A percentile compares a stretch with the other conserved stretches of the same genome.
Evolutionary conservation across 2,888 invertebrate genomes (phyloP).

Genomic region (Protodeltote pygarga): DNA sequence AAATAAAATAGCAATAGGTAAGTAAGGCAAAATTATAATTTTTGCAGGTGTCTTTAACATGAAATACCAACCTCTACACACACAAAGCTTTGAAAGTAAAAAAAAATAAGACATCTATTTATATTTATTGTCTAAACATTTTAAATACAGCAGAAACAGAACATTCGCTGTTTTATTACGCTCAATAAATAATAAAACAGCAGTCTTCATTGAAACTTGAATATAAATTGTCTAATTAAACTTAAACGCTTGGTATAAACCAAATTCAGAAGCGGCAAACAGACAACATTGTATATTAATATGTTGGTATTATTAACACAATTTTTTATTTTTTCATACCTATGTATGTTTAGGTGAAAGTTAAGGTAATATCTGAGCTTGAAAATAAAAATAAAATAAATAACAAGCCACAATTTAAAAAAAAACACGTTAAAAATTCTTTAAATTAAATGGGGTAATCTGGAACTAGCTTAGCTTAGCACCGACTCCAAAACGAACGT

Average conservation of each 20-base stretch:
- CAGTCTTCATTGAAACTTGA: constrained; percentile 80
- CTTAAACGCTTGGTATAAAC: constrained; percentile 75
- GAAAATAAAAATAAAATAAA: too few species aligned
- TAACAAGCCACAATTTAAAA: too few species aligned
- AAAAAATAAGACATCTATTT: constrained; percentile 12
- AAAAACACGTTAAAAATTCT: too few species aligned
- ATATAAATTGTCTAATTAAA: constrained; percentile 83
- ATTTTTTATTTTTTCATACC: too few species aligned
- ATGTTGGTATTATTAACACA: constrained; percentile 25
- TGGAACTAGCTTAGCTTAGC: too few species aligned
- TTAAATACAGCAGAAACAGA: constrained; percentile 51
- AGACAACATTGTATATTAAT: constrained; percentile 49
- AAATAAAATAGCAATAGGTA: too few species aligned
- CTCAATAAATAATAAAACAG: constrained; percentile 77
- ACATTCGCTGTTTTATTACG: constrained; percentile 63
- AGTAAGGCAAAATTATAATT: too few species aligned
- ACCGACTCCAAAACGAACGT: too few species aligned
- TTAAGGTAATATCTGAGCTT: too few species aligned
- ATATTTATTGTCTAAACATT: constrained; percentile 41
- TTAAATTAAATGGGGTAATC: too few species aligned
- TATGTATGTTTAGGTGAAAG: too few species aligned
- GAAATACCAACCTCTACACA: neutral
- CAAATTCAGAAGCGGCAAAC: constrained; percentile 61
- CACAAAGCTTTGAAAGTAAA: neutral
- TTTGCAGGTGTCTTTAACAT: too few species aligned